Evolutionary conservation across 2,797 vertebrate genomes (phyloP).

Genomic region (Tapirus indicus): DNA sequence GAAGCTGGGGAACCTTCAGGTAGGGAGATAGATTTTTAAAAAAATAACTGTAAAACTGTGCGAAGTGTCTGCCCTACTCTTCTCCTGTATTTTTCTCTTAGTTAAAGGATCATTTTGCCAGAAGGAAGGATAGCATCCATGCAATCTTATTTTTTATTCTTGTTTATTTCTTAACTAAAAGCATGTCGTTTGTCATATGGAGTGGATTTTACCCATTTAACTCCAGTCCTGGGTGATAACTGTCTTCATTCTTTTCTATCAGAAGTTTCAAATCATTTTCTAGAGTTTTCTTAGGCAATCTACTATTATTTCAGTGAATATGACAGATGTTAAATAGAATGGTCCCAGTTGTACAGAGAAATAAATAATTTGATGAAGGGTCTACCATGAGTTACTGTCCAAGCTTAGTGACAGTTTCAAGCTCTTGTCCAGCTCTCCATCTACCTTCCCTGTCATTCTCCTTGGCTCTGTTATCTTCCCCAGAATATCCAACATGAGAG

Average conservation of each 20-base stretch:
- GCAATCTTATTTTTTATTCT: slow-evolving; percentile 44
- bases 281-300: neutral
- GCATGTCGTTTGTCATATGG: neutral
- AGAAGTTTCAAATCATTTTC: neutral
- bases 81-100: neutral
- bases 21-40: neutral
- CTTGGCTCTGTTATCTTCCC: neutral
- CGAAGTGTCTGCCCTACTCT: neutral
- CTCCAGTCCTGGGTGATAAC: neutral
- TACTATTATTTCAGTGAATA: neutral
- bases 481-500: neutral
- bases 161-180: slow-evolving; percentile 40
- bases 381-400: neutral
- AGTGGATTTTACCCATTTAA: neutral
- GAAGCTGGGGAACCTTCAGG: neutral
- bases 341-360: neutral
- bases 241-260: slow-evolving; percentile 45
- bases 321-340: neutral
- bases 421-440: neutral
- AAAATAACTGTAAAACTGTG: neutral
- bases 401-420: neutral
- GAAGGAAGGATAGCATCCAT: neutral
- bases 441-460: neutral
- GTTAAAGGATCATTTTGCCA: slow-evolving; percentile 16
- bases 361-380: neutral